These are phyloP conservation scores for Caenorhabditis sinica DNA, from an alignment of 2,888 invertebrate species.

Conservation along the genomic window DNA sequence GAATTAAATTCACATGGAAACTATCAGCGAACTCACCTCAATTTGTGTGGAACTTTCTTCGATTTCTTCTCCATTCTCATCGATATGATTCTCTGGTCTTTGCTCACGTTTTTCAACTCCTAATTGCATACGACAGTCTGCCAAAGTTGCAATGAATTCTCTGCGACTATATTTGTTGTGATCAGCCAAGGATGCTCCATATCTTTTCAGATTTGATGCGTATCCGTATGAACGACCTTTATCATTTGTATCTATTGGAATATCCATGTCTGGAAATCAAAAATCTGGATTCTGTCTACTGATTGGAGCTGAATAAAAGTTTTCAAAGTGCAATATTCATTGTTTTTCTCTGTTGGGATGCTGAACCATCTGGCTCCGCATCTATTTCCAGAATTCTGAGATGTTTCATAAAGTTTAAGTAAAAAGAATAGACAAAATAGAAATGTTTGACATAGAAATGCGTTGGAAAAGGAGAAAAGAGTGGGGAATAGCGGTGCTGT, in stretches of 20 bases:
- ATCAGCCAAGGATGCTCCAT: conserved; percentile 23
- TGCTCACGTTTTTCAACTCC: conserved; percentile 29
- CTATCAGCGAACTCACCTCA: conserved; percentile 14
- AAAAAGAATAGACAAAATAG: conserved; percentile 4
- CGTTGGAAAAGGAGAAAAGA: conserved; percentile 52
- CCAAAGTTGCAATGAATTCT: conserved; percentile 24
- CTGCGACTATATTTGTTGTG: conserved; percentile 23
- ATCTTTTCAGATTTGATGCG: conserved; percentile 19
- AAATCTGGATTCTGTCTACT: neutral
- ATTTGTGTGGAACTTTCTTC: conserved; percentile 2
- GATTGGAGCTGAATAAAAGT: conserved; percentile 8
- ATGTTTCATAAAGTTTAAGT: conserved; percentile 14
- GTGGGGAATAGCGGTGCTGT: conserved; percentile 52
- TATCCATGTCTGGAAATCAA: conserved; percentile 36
- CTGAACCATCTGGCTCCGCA: neutral
- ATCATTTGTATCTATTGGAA: neutral
- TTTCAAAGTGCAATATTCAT: neutral
- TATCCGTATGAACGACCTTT: conserved; percentile 24
- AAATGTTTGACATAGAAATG: conserved; percentile 40
- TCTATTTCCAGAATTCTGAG: neutral
- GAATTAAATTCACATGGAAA: neutral
- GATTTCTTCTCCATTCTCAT: conserved; percentile 25
- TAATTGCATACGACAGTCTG: conserved; percentile 32
- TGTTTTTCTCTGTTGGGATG: neutral
- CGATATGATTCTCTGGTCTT: neutral